These are phyloP conservation scores for Rhogogaster chlorosoma DNA, from an alignment of 2,888 invertebrate genomes.

Conservation along the genomic window DNA sequence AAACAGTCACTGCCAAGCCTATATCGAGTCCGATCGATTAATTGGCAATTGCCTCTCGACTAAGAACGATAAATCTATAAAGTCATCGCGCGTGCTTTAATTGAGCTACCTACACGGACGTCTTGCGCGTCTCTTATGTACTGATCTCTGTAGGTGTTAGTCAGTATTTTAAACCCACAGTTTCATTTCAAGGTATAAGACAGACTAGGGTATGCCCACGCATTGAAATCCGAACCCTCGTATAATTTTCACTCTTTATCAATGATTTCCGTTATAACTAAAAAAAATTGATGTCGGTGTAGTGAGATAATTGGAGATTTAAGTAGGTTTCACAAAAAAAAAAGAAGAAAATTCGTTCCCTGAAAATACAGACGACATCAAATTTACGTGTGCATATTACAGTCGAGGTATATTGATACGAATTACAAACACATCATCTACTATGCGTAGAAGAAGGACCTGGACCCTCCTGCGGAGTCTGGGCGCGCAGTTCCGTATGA, in stretches of 20 bases:
- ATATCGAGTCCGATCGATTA: slow-evolving; percentile 35
- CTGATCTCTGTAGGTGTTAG: not conserved
- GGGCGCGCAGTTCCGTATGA: slow-evolving; percentile 58
- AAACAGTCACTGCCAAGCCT: slow-evolving; percentile 2
- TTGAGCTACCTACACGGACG: slow-evolving; percentile 24
- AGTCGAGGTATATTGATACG: not conserved
- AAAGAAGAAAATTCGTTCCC: not conserved
- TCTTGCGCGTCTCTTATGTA: not conserved
- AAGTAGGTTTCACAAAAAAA: too few species aligned
- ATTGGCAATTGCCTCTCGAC: slow-evolving; percentile 37
- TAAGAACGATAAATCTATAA: slow-evolving; percentile 39
- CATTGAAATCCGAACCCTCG: not conserved
- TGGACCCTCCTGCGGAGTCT: slow-evolving; percentile 47
- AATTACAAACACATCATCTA: not conserved
- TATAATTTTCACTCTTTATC: not conserved
- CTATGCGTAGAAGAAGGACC: slow-evolving; percentile 6
- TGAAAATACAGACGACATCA: not conserved
- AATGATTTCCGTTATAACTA: not conserved
- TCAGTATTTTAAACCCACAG: not conserved
- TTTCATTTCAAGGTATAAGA: not conserved
- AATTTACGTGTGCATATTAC: not conserved
- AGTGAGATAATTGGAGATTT: too few species aligned
- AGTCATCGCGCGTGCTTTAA: slow-evolving; percentile 42
- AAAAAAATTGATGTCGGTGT: too few species aligned
- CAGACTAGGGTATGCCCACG: not conserved